Percentiles rank a stretch among this genome's conserved stretches.
Evolutionary conservation across 2,797 vertebrate species (phyloP).

Genomic region (Echiichthys vipera): DNA sequence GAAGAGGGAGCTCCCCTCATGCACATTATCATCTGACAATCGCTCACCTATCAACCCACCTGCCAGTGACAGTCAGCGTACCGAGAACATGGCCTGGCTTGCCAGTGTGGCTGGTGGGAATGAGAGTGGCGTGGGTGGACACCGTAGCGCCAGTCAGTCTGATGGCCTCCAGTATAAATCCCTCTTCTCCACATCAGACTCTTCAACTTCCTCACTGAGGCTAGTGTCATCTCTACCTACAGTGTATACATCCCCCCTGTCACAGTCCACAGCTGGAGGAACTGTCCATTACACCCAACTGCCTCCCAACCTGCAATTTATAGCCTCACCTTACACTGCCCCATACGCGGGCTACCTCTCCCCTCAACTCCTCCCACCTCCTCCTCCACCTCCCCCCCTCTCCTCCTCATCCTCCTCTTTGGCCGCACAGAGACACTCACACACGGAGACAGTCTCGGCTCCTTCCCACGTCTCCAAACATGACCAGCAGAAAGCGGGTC

Average conservation of each 20-base stretch:
- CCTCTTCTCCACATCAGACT: conserved; percentile 85
- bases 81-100: conserved; percentile 94
- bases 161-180: conserved; percentile 90
- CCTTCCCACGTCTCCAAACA: conserved; percentile 88
- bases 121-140: conserved; percentile 75
- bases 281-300: conserved; percentile 93
- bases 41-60: conserved; percentile 83
- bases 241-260: conserved; percentile 88
- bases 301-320: conserved; percentile 94
- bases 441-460: conserved; percentile 56
- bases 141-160: conserved; percentile 76
- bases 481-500: conserved; percentile 87
- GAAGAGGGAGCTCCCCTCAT: conserved; percentile 94
- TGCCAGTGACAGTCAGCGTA: conserved; percentile 90
- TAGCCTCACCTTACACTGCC: conserved; percentile 89
- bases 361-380: conserved; percentile 91
- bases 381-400: conserved; percentile 85
- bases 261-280: conserved; percentile 85
- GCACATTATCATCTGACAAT: conserved; percentile 90
- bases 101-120: conserved; percentile 85
- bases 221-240: conserved; percentile 89
- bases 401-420: conserved; percentile 86
- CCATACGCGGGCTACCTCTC: conserved; percentile 94
- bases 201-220: conserved; percentile 78
- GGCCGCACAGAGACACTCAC: conserved; percentile 84